phyloP scores from a whole-genome alignment of 2,888 invertebrate genomes.

The Brachyptera risi region DNA sequence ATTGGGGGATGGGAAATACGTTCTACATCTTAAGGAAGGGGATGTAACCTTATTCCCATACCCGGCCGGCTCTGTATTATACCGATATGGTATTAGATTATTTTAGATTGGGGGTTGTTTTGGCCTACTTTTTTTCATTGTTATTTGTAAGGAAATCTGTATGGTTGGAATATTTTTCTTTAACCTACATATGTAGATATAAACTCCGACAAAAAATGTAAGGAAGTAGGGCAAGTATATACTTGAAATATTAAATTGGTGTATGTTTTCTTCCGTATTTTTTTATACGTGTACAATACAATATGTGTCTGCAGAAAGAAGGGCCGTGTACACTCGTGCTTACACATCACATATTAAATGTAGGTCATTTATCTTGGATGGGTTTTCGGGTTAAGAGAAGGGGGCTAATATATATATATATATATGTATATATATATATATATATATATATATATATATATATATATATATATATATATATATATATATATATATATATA shows the following conservation, averaged over 20 bases:
- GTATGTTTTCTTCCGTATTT: constrained; percentile 9
- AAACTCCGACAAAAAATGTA: neutral
- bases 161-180: constrained; percentile 2
- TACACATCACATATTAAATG: neutral
- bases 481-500: too few relatives aligned
- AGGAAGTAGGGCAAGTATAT: constrained; percentile 13
- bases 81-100: constrained; percentile 19
- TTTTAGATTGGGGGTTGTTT: constrained; percentile 17
- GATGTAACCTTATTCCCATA: constrained; percentile 13
- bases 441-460: too few relatives aligned
- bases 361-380: constrained; percentile 6
- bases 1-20: constrained; percentile 1
- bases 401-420: too few relatives aligned
- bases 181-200: neutral
- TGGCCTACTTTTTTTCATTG: constrained; percentile 13
- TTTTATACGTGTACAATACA: neutral
- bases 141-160: constrained; percentile 11
- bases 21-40: constrained; percentile 12
- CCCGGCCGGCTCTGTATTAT: constrained; percentile 14
- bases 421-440: too few relatives aligned
- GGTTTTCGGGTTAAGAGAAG: neutral
- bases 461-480: too few relatives aligned
- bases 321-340: constrained; percentile 2
- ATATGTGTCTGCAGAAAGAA: constrained; percentile 3
- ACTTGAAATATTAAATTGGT: constrained; percentile 7